These are phyloP conservation scores for Notothenia coriiceps DNA, from an alignment of 2,113 vertebrate species.

Conservation along the genomic window DNA sequence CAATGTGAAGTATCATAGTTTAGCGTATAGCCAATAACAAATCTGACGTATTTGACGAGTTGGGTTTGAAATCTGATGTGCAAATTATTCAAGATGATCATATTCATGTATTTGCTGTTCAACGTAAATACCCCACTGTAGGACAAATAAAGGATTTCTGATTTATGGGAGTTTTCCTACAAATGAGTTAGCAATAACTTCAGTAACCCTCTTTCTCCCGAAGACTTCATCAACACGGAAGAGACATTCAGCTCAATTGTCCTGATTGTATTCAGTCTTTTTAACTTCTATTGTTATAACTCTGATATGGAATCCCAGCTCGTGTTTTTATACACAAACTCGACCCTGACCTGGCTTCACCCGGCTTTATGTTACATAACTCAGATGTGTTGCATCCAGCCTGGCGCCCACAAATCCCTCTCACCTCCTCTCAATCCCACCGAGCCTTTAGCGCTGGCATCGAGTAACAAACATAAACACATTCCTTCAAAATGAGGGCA, in stretches of 20 bases:
- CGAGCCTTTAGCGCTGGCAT: constrained; percentile 10
- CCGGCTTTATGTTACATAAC: constrained; percentile 29
- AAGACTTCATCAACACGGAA: neutral
- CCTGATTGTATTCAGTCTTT: neutral
- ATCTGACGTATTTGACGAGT: too few relatives aligned
- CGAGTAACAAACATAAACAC: constrained; percentile 2
- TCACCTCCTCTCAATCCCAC: constrained; percentile 48
- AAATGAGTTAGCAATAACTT: neutral
- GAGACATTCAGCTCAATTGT: neutral
- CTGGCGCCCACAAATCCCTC: constrained; percentile 62
- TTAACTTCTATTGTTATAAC: too few relatives aligned
- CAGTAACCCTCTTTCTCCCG: neutral
- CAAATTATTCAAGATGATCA: too few relatives aligned
- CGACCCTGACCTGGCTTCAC: constrained; percentile 37
- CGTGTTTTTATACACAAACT: neutral
- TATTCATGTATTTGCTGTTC: too few relatives aligned
- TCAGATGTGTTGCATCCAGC: constrained; percentile 52
- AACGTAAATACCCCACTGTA: too few relatives aligned
- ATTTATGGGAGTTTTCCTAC: neutral
- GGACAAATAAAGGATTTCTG: too few relatives aligned
- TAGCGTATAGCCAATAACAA: too few relatives aligned
- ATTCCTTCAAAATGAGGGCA: constrained; percentile 14
- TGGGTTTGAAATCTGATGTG: too few relatives aligned
- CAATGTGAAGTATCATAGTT: too few relatives aligned
- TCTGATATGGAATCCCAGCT: neutral